Percentiles rank a stretch among this genome's conserved stretches.
Evolutionary conservation across 2,797 vertebrate genomes (phyloP).

Genomic region (Diplodus puntazzo): DNA sequence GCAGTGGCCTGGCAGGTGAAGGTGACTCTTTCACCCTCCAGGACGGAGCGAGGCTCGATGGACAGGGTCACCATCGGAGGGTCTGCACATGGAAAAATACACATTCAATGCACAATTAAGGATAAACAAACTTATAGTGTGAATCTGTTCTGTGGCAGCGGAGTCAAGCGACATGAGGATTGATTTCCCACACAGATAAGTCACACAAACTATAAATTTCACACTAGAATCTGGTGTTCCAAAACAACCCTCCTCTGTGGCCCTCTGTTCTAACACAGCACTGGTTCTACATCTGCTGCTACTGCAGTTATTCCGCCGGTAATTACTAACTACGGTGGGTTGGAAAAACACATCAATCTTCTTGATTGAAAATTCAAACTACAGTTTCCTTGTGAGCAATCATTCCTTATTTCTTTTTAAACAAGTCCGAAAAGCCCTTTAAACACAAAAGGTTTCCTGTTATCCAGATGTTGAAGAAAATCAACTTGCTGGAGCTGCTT

Average conservation of each 20-base stretch:
- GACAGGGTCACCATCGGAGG: slow-evolving; percentile 94
- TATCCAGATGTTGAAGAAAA: slow-evolving; percentile 39
- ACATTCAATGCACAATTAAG: background rate
- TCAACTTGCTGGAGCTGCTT: slow-evolving; percentile 21
- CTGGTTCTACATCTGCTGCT: slow-evolving; percentile 13
- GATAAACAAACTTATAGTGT: background rate
- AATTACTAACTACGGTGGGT: slow-evolving; percentile 11
- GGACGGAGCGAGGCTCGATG: slow-evolving; percentile 95
- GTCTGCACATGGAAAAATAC: slow-evolving; percentile 77
- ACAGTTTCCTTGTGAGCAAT: slow-evolving; percentile 25
- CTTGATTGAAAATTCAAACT: slow-evolving; percentile 44
- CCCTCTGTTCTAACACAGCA: background rate
- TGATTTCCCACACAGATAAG: slow-evolving; percentile 27
- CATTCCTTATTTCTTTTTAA: slow-evolving; percentile 21
- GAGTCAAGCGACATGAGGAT: background rate
- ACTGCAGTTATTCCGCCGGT: slow-evolving; percentile 23
- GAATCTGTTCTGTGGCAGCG: background rate
- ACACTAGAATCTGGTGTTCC: background rate
- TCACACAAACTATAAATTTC: slow-evolving; percentile 21
- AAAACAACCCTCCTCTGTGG: background rate
- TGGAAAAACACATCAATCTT: slow-evolving; percentile 47
- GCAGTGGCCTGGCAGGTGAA: slow-evolving; percentile 95
- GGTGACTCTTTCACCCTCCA: slow-evolving; percentile 92
- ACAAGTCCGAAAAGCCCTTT: background rate
- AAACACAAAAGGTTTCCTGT: slow-evolving; percentile 20